These are phyloP conservation scores for Trissolcus basalis DNA, from an alignment of 1,140 invertebrate genomes.

Conservation along the genomic window DNA sequence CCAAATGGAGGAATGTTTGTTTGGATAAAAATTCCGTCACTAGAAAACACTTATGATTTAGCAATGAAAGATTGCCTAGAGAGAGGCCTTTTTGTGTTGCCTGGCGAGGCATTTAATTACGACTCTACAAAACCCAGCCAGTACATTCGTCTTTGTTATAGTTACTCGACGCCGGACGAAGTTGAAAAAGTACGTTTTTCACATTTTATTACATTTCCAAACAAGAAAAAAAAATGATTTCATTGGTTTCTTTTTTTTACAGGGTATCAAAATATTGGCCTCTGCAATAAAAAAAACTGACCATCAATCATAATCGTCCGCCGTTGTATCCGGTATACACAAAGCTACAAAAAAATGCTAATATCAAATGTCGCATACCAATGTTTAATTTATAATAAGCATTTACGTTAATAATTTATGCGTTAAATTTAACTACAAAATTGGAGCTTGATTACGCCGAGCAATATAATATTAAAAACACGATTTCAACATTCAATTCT, in stretches of 20 bases:
- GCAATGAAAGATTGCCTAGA: constrained; percentile 74
- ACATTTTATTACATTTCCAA: background rate
- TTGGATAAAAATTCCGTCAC: constrained; percentile 77
- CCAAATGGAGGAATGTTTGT: constrained; percentile 80
- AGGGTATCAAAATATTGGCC: constrained; percentile 17
- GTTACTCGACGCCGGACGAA: constrained; percentile 73
- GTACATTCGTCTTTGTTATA: constrained; percentile 78
- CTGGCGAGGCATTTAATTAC: constrained; percentile 76
- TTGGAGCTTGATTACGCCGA: no score
- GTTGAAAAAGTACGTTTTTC: constrained; percentile 74
- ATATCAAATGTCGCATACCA: no score
- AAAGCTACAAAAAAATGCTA: background rate
- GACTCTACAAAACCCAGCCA: constrained; percentile 66
- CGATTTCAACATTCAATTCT: no score
- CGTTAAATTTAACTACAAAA: no score
- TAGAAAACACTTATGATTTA: constrained; percentile 75
- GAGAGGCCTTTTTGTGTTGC: constrained; percentile 75
- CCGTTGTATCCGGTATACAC: background rate
- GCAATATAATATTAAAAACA: no score
- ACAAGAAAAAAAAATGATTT: background rate
- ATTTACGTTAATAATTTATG: no score
- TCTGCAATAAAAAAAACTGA: constrained; percentile 1
- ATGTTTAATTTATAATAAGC: no score
- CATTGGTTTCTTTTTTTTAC: background rate
- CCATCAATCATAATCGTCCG: background rate